Evolutionary conservation across 2,888 invertebrate species (phyloP).

Genomic region (Blastobasis lacticolella): DNA sequence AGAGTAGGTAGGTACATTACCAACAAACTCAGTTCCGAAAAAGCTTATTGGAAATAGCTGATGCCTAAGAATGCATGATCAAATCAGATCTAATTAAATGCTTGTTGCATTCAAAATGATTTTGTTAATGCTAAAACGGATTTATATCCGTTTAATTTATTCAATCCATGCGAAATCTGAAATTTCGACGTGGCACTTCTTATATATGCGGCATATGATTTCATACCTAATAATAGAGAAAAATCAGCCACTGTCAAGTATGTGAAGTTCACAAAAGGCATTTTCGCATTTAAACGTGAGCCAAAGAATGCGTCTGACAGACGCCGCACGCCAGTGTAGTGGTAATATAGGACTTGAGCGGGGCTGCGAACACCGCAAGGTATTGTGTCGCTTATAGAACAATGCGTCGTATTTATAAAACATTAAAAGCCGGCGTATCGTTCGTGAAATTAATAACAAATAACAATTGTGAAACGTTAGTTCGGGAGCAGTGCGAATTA

Average conservation of each 20-base stretch:
- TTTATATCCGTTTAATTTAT: neutral
- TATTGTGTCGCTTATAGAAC: constrained; percentile 72
- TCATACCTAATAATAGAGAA: too few relatives aligned
- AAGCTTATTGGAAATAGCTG: too few relatives aligned
- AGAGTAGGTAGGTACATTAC: too few relatives aligned
- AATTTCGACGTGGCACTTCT: too few relatives aligned
- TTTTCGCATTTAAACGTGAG: constrained; percentile 21
- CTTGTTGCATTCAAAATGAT: too few relatives aligned
- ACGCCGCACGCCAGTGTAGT: constrained; percentile 33
- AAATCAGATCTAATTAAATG: too few relatives aligned
- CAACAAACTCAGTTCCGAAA: too few relatives aligned
- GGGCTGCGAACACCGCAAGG: constrained; percentile 53
- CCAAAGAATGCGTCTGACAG: constrained; percentile 52
- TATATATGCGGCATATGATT: too few relatives aligned
- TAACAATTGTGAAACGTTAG: constrained; percentile 73
- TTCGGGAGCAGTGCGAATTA: constrained; percentile 68
- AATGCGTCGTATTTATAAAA: constrained; percentile 74
- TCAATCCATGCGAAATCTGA: too few relatives aligned
- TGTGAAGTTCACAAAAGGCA: constrained; percentile 2
- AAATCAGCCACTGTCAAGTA: too few relatives aligned
- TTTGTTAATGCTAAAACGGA: neutral
- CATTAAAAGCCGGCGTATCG: constrained; percentile 72
- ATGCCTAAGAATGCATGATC: too few relatives aligned
- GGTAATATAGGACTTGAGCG: constrained; percentile 53
- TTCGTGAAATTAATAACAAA: constrained; percentile 75